phyloP scores from a whole-genome alignment of 2,113 vertebrate genomes.

The Acrocephalus kingi region DNA sequence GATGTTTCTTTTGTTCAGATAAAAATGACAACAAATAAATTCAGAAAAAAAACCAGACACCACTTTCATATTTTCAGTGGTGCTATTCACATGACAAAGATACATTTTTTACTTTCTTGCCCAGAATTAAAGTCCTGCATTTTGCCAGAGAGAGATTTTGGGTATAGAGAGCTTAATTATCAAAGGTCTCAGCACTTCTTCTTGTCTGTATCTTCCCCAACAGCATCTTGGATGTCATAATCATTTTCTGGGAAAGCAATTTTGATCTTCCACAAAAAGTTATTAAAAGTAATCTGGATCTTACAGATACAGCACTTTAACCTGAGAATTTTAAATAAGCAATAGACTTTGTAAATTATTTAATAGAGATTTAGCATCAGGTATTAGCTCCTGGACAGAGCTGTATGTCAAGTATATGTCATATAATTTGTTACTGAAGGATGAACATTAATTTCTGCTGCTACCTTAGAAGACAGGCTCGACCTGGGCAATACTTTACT shows the following conservation, averaged over 20 bases:
- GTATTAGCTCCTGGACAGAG: conserved; percentile 26
- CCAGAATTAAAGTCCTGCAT: not conserved
- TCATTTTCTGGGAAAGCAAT: conserved; percentile 31
- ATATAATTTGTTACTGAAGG: not conserved
- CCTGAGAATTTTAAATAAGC: conserved; percentile 31
- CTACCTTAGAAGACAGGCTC: not conserved
- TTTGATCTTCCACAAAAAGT: conserved; percentile 31
- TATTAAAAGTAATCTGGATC: conserved; percentile 37
- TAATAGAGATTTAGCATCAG: conserved; percentile 29
- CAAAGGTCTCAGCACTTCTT: conserved; percentile 18
- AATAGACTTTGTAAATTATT: conserved; percentile 37
- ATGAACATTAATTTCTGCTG: conserved; percentile 30
- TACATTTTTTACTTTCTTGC: conserved; percentile 14
- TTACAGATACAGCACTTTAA: not conserved
- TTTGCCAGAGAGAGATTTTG: not conserved
- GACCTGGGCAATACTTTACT: not conserved
- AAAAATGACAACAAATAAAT: conserved; percentile 48
- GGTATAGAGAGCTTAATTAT: conserved; percentile 21
- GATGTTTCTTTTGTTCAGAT: conserved; percentile 40
- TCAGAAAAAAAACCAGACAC: not conserved
- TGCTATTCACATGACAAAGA: not conserved
- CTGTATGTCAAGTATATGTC: conserved; percentile 21
- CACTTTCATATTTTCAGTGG: conserved; percentile 29
- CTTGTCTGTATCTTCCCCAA: conserved; percentile 18
- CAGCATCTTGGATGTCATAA: not conserved